Conservation (phyloP, 1,140 invertebrate genomes). For the Drosophila simulans region DNA sequence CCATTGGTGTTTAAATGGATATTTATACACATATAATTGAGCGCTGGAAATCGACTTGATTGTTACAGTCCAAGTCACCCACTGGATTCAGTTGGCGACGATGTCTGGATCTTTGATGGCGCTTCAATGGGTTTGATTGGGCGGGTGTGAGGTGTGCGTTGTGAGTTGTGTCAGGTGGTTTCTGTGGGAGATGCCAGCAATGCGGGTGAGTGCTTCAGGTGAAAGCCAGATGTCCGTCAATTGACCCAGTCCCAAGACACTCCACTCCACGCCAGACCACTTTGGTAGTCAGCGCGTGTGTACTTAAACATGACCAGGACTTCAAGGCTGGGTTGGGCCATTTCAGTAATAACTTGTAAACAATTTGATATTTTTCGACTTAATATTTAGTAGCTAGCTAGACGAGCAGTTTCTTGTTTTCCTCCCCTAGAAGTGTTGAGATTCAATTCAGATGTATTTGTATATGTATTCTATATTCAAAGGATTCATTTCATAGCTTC, state of each 20-base stretch:
- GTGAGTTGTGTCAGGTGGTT: neutral
- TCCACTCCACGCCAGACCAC: constrained; percentile 1
- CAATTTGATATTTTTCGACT: too few relatives aligned
- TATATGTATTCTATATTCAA: too few relatives aligned
- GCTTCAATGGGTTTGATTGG: constrained; percentile 1
- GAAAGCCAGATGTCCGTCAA: constrained; percentile 13
- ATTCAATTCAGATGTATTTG: too few relatives aligned
- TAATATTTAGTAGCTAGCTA: too few relatives aligned
- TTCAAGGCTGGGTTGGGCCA: too few relatives aligned
- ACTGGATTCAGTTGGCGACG: constrained; percentile 3
- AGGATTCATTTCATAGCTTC: too few relatives aligned
- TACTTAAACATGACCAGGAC: too few relatives aligned
- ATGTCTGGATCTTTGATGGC: constrained; percentile 21
- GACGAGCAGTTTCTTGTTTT: too few relatives aligned
- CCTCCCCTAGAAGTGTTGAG: too few relatives aligned
- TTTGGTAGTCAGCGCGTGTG: too few relatives aligned
- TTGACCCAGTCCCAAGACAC: constrained; percentile 24
- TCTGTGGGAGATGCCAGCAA: constrained; percentile 8
- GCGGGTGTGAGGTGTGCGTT: neutral
- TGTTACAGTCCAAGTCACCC: constrained; percentile 29
- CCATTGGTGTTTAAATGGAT: constrained; percentile 16
- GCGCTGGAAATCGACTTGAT: constrained; percentile 34
- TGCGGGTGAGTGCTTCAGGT: constrained; percentile 18
- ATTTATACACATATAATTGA: constrained; percentile 43
- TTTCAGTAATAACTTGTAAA: too few relatives aligned